These are phyloP conservation scores for Meriones psammophilus DNA, from an alignment of 2,797 vertebrate genomes.

Conservation along the genomic window DNA sequence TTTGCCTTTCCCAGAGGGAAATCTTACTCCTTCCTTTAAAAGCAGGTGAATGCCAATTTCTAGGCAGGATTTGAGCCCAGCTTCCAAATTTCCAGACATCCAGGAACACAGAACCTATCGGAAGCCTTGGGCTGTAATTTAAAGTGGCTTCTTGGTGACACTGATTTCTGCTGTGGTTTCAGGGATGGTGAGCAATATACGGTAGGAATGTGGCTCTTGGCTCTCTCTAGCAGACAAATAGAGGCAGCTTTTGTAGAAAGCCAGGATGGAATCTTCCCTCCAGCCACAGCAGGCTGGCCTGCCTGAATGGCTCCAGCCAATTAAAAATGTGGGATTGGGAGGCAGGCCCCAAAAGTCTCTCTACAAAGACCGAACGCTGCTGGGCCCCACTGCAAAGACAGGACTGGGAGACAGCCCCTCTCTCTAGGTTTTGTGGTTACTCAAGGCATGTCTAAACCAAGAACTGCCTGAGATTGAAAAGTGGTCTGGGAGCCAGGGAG, in stretches of 20 bases:
- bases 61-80: constrained; percentile 40
- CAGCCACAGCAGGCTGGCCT: constrained; percentile 72
- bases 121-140: constrained; percentile 48
- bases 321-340: constrained; percentile 77
- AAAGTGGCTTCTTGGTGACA: background rate
- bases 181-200: background rate
- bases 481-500: background rate
- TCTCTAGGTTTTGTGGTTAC: background rate
- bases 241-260: constrained; percentile 85
- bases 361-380: background rate
- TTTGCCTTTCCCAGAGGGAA: constrained; percentile 48
- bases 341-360: background rate
- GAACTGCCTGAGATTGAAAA: background rate
- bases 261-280: constrained; percentile 69
- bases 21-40: constrained; percentile 55
- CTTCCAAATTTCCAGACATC: constrained; percentile 11
- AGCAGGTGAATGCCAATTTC: constrained; percentile 55
- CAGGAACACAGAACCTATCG: constrained; percentile 7
- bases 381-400: background rate
- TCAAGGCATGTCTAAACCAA: background rate
- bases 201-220: constrained; percentile 74
- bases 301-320: constrained; percentile 68
- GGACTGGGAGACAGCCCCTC: background rate
- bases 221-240: constrained; percentile 80
- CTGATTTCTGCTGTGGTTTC: constrained; percentile 50